These are phyloP conservation scores for Doryteuthis pealeii DNA, from an alignment of 1,140 invertebrate species.

Conservation along the genomic window DNA sequence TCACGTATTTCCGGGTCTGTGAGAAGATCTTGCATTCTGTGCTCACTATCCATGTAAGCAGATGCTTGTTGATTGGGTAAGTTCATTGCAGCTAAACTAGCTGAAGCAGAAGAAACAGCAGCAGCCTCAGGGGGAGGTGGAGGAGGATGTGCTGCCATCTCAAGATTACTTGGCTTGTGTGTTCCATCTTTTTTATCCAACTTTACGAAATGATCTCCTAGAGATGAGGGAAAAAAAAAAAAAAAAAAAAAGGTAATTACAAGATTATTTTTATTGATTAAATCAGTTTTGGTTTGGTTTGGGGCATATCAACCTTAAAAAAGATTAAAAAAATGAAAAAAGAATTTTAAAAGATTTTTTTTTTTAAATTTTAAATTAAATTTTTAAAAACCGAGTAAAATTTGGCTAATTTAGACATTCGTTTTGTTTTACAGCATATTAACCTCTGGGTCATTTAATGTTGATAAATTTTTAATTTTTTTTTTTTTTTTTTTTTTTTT, in stretches of 20 bases:
- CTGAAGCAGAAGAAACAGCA: not conserved
- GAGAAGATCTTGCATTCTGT: slow-evolving; percentile 38
- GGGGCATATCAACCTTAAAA: too few relatives aligned
- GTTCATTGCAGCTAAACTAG: not conserved
- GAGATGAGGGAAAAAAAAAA: not conserved
- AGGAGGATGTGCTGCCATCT: not conserved
- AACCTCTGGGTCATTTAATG: too few relatives aligned
- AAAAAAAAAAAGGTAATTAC: not conserved
- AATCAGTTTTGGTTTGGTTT: too few relatives aligned
- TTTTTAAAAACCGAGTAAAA: too few relatives aligned
- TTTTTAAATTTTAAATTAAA: too few relatives aligned
- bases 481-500: too few relatives aligned
- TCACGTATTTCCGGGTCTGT: slow-evolving; percentile 35
- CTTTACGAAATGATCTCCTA: slow-evolving; percentile 32
- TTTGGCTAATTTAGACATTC: too few relatives aligned
- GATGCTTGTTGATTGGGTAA: slow-evolving; percentile 17
- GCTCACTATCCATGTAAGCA: slow-evolving; percentile 29
- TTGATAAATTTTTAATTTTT: too few relatives aligned
- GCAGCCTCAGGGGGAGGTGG: not conserved
- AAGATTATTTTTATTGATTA: too few relatives aligned
- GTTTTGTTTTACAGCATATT: too few relatives aligned
- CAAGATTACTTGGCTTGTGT: not conserved
- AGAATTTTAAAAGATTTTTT: too few relatives aligned
- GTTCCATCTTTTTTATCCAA: slow-evolving; percentile 12
- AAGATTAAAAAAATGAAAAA: too few relatives aligned